Evolutionary conservation across 2,888 invertebrate species (phyloP).

Genomic region (Netelia inedita): DNA sequence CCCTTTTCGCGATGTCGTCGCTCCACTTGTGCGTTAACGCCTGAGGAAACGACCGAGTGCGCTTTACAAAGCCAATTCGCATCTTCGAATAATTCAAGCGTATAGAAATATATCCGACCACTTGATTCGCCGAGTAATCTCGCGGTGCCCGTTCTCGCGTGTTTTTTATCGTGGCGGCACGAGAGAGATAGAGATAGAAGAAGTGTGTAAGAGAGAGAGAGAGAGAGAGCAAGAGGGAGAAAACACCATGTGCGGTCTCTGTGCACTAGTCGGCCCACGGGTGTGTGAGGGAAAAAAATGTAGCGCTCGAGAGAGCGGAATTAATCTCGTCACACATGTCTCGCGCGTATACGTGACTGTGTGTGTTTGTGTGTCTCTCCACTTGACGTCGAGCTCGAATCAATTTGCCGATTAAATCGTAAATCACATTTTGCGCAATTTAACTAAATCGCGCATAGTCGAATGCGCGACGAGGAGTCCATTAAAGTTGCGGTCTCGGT

Average conservation of each 20-base stretch:
- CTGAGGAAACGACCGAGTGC: slow-evolving; percentile 49
- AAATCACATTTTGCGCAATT: not conserved
- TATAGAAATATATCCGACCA: slow-evolving; percentile 76
- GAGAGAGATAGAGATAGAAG: not conserved
- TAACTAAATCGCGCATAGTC: not conserved
- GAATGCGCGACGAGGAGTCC: not conserved
- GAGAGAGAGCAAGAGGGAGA: not conserved
- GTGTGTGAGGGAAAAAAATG: slow-evolving; percentile 56
- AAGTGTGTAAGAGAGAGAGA: not conserved
- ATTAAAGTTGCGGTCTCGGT: not conserved
- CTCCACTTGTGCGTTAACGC: slow-evolving; percentile 49
- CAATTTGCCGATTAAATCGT: slow-evolving; percentile 17
- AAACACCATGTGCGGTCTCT: not conserved
- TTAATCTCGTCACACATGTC: slow-evolving; percentile 46
- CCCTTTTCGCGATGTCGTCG: not conserved
- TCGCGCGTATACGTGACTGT: not conserved
- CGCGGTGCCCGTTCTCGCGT: slow-evolving; percentile 44
- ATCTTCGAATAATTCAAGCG: slow-evolving; percentile 74
- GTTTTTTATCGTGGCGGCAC: slow-evolving; percentile 34
- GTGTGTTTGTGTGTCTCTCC: not conserved
- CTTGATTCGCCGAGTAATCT: slow-evolving; percentile 76
- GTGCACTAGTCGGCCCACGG: slow-evolving; percentile 7
- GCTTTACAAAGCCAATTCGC: slow-evolving; percentile 49
- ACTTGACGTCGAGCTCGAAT: slow-evolving; percentile 17
- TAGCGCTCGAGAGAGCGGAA: slow-evolving; percentile 42